Percentiles rank a stretch among this genome's conserved stretches.
Conservation (phyloP, 2,113 vertebrate genomes). For the Chloropsis hardwickii region DNA sequence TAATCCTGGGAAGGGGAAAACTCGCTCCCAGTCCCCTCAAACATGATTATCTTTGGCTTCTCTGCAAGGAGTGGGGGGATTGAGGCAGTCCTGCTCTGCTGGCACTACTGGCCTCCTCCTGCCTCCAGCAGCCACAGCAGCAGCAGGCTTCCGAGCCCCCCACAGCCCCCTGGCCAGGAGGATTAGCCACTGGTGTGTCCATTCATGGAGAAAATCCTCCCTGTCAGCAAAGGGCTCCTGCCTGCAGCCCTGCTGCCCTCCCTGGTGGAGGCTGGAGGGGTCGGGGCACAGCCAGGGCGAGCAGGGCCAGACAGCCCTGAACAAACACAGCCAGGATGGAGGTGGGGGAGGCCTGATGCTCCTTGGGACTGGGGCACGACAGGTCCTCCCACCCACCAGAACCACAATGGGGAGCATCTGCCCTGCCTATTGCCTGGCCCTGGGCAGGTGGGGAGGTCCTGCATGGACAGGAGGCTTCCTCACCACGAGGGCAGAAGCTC, state of each 20-base stretch:
- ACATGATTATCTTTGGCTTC: background rate
- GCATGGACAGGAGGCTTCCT: background rate
- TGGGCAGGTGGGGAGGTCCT: background rate
- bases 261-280: background rate
- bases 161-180: background rate
- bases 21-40: background rate
- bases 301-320: background rate
- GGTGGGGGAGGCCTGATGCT: background rate
- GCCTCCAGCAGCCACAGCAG: background rate
- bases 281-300: background rate
- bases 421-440: background rate
- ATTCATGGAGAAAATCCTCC: background rate
- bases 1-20: background rate
- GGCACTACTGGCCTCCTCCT: background rate
- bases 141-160: background rate
- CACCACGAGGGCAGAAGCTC: accelerated
- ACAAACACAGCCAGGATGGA: accelerated
- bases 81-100: background rate
- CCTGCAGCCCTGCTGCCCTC: background rate
- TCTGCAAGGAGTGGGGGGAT: background rate
- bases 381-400: accelerated
- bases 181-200: background rate
- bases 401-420: background rate
- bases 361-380: accelerated
- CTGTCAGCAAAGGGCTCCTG: constrained; percentile 40